Evolutionary conservation across 2,888 invertebrate genomes (phyloP), one percentile per base, ranked within the genome.

Genomic region (Hypolimnas misippus): DNA sequence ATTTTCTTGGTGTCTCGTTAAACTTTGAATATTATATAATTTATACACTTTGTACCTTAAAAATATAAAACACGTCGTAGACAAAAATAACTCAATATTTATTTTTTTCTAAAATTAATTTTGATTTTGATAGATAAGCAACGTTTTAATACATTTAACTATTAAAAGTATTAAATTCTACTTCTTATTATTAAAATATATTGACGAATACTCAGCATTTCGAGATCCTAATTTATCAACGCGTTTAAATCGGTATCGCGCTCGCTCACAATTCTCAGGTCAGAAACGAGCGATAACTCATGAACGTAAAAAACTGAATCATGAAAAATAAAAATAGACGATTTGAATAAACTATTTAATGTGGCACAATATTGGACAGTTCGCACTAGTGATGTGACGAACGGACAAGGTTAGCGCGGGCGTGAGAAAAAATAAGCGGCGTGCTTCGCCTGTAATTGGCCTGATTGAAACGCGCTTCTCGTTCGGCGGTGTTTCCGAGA

Each of bases 381-480:
- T 66, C 31, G 58, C 62, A 62, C 54, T 62, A 54, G 66, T 70
- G 77, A 70, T 72, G 73, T 70, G 71, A 70, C 69, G 58, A 53
- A 60, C 62, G 57, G 56, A 69, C 72, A 70, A 74, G 75, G 74
- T 75, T 75, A 70, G 65, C 69, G 67, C 69, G 60, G 67, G 65
- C 71, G 71, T 86, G 87, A 84, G 86, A 87, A 88, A 87, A 85
- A 83, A 83, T 80, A 82, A 78, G 81, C 75, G 80, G 83, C 69
- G 74, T 78, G 84, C 78, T 80, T 78, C 77, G 79, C 63, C 85
- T 84, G 87, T 91, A 91, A 91, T 91, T 89, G 90, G 90, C 80
- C 83, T 88, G 88, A 91, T 92, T 90, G 89, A 89, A 89, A 87
- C 85, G 88, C 87, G 86, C 81, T 79, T 75, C 80, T 82, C 82